These are phyloP conservation scores for Ameiurus melas DNA, from an alignment of 2,113 vertebrate genomes.

Conservation along the genomic window DNA sequence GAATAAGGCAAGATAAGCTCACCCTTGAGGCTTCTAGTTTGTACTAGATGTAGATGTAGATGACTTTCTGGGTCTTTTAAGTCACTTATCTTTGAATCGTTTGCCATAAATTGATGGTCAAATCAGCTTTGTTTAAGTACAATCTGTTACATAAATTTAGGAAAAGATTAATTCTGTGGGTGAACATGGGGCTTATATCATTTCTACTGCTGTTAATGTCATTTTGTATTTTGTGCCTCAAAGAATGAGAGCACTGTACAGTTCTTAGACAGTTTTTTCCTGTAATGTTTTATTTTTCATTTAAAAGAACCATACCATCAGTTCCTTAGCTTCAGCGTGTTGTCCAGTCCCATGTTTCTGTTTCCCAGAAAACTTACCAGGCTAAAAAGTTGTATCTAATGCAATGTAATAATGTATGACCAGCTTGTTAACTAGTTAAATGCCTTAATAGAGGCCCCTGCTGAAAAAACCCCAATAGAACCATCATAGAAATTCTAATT, in stretches of 20 bases:
- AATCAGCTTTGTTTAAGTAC: constrained; percentile 16
- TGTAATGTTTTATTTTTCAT: not conserved
- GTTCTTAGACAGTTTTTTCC: not conserved
- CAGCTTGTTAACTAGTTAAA: not conserved
- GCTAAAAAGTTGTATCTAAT: not conserved
- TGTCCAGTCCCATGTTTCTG: not conserved
- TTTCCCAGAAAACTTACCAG: not conserved
- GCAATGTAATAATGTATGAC: not conserved
- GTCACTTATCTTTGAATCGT: constrained; percentile 21
- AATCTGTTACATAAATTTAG: constrained; percentile 35
- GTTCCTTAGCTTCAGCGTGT: not conserved
- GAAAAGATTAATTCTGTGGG: not conserved
- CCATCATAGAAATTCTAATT: no score
- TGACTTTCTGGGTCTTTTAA: constrained; percentile 48
- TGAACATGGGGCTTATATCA: not conserved
- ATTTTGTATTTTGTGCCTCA: not conserved
- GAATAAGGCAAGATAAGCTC: constrained; percentile 52
- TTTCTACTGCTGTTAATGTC: not conserved
- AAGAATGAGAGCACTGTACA: no score
- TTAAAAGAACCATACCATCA: not conserved
- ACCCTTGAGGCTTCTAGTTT: constrained; percentile 37
- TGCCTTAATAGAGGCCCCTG: no score
- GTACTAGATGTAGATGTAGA: constrained; percentile 3
- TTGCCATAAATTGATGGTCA: constrained; percentile 12
- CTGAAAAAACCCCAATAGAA: no score